Evolutionary conservation across 2,797 vertebrate genomes (phyloP), one percentile per base, ranked within the genome.

Genomic region (Darevskia nairensis): DNA sequence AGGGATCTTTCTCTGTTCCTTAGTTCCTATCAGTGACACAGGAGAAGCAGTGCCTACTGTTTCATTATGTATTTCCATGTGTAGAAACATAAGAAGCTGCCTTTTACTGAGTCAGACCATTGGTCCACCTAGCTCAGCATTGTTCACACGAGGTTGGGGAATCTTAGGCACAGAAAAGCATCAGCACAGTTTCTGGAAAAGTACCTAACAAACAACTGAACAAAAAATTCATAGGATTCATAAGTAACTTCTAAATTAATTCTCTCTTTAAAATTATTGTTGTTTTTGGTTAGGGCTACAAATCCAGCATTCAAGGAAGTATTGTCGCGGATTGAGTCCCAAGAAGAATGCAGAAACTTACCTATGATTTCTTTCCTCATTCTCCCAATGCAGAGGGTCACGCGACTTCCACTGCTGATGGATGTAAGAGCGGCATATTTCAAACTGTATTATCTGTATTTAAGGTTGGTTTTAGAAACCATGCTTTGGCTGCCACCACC

Each of bases 291-390:
- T 93, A 99, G 98, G 93, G 97, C 97, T 93, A 99, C 97, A 89
- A 99, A 98, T 80, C 96, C 98, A 0, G 93, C 95, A 0, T 99
- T 99, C 80, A 99, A 98, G 93, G 99, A 99, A 94, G 98, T 94
- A 7, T 27, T 99, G 86, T 97, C 96, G 27, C 96, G 97, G 88
- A 99, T 99, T 0, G 99, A 99, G 95, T 94, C 96, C 92, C 98
- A 99, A 19, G 96, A 98, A 89, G 99, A 99, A 15, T 99, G 99
- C 92, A 95, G 98, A 92, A 99, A 98, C 93, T 95, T 99, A 88
- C 98, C 98, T 9, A 99, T 99, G 98, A 98, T 98, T 96, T 99
- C 99, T 3, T 99, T 99, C 94, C 98, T 99, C 91, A 99, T 99
- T 89, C 98, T 99, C 66, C 99, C 99, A 92, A 99, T 99, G 99